Base-by-base conservation (phyloP, 2,797 vertebrate species). In the Oryzias dopingdopingensis region DNA sequence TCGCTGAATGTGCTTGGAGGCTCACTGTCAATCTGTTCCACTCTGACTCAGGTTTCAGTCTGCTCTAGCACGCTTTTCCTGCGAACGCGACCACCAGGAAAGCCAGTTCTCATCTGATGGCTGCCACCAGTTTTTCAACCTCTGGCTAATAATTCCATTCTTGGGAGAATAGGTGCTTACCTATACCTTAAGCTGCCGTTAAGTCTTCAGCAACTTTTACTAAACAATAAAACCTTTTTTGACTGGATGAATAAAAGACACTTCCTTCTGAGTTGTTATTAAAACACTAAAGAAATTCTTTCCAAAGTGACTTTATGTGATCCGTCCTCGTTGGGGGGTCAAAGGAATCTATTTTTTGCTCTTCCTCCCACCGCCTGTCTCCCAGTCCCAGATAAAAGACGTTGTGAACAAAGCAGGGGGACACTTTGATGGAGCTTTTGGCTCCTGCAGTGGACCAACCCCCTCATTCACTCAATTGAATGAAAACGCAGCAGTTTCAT, bases 271-370 rank as follows among this genome's bases (percentile, higher is more conserved):
- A 52, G 67, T 68, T 76, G 88, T 89, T 72, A 89, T 91, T 90
- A 91, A 90, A 88, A 83, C 81, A 89, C 88, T 70, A 89, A 88
- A 84, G 73, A 70, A 61, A 61, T 77, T 65, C 76, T 82, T 83
- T 88, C 70, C 81, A 58, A 86, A 69, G 69, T 70, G 74, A 62
- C 76, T 79, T 67, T 73, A 58, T 77, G 63, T 58, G 77, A 61
- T 74, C 76, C 80, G 77, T 84, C 80, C 78, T 80, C 72, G 65
- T 32, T 68, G 80, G 32, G 20, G 20, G 74, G 78, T 87, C 72
- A 80, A 86, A 88, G 81, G 75, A 49, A 67, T 85, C 79, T 80
- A 77, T 86, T 83, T 82, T 56, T 85, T 76, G 80, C 71, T 65
- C 74, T 24, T 77, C 72, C 70, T 68, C 59, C 43, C 68, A 74